phyloP scores from a whole-genome alignment of 2,888 invertebrate species.

The Allacma fusca region DNA sequence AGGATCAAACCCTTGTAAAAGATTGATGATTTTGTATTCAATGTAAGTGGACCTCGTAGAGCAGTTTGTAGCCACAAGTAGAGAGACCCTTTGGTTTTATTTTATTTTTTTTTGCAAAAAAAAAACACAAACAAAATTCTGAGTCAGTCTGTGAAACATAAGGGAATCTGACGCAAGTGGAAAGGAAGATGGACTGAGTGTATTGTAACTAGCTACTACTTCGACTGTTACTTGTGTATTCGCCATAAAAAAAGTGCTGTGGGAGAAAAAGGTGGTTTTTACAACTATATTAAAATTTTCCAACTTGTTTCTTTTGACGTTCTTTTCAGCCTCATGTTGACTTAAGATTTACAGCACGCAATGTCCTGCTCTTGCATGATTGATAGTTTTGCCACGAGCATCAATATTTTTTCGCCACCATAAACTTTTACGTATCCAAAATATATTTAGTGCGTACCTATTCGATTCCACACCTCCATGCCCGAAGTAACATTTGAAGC shows the following conservation, averaged over 20 bases:
- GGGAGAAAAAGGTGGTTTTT: neutral
- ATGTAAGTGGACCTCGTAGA: conserved; percentile 11
- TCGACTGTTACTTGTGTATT: too few species aligned
- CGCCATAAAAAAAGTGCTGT: neutral
- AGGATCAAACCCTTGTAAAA: neutral
- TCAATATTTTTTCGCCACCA: neutral
- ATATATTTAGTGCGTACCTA: too few species aligned
- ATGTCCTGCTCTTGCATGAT: conserved; percentile 3
- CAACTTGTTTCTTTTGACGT: neutral
- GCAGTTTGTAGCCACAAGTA: conserved; percentile 9
- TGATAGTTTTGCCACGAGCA: conserved; percentile 16
- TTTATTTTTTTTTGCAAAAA: neutral
- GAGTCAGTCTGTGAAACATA: neutral
- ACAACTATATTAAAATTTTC: conserved; percentile 12
- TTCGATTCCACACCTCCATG: too few species aligned
- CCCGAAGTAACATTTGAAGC: too few species aligned
- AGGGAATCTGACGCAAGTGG: neutral
- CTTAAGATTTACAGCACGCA: conserved; percentile 26
- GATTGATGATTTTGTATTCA: conserved; percentile 10
- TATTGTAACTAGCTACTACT: neutral
- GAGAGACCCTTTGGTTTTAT: conserved; percentile 12
- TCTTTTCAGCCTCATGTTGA: conserved; percentile 10
- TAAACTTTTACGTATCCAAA: neutral
- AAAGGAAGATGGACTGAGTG: neutral
- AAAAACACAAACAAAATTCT: neutral